Evolutionary conservation across 2,888 invertebrate species (phyloP).

Genomic region (Pachydiplax longipennis): DNA sequence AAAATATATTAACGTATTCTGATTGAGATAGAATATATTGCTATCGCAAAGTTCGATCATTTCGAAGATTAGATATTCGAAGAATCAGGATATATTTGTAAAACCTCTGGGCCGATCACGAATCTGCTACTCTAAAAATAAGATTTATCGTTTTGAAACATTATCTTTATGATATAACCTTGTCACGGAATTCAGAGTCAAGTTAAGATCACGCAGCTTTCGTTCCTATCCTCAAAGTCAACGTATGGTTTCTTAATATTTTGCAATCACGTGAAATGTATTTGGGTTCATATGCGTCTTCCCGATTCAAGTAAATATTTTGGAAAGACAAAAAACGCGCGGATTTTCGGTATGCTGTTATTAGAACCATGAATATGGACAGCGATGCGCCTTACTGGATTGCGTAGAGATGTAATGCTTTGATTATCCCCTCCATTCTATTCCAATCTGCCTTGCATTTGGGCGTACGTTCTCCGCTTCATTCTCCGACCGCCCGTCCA

Average conservation of each 20-base stretch:
- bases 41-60: too few relatives aligned
- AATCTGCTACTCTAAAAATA: background rate
- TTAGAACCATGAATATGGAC: background rate
- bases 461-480: too few relatives aligned
- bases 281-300: too few relatives aligned
- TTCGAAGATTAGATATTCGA: too few relatives aligned
- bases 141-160: background rate
- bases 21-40: too few relatives aligned
- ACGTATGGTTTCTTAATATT: too few relatives aligned
- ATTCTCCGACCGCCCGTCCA: background rate
- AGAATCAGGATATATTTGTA: too few relatives aligned
- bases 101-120: background rate
- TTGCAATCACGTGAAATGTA: too few relatives aligned
- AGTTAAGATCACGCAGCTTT: background rate
- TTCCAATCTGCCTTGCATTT: background rate
- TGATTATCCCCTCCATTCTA: background rate
- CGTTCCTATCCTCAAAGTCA: background rate
- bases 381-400: background rate
- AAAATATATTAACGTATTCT: too few relatives aligned
- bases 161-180: background rate
- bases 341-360: background rate
- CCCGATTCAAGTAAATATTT: too few relatives aligned
- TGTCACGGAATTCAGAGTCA: background rate
- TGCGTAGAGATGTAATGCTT: background rate
- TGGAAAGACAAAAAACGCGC: background rate